Evolutionary conservation across 1,140 invertebrate genomes (phyloP).

Genomic region (Rhopalosiphum maidis): DNA sequence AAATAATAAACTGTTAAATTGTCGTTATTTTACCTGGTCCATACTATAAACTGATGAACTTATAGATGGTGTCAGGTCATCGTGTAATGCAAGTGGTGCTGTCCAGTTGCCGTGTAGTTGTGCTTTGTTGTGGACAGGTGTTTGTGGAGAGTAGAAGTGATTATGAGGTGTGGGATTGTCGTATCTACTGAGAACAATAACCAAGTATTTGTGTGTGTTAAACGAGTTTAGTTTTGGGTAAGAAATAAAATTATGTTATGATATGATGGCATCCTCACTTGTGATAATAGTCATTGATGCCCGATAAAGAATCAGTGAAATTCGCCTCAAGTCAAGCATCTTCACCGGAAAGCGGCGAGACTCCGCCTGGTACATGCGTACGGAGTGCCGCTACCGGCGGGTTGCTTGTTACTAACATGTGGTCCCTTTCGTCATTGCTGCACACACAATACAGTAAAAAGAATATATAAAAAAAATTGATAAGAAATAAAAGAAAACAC

Average conservation of each 20-base stretch:
- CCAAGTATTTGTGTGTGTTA: slow-evolving; percentile 35
- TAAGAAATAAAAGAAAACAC: slow-evolving; percentile 19
- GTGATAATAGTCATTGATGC: slow-evolving; percentile 56
- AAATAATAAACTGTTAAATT: not conserved
- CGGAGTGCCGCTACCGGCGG: slow-evolving; percentile 52
- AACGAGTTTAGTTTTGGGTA: not conserved
- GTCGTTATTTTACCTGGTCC: slow-evolving; percentile 48
- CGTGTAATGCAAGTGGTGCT: slow-evolving; percentile 58
- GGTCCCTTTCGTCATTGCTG: slow-evolving; percentile 55
- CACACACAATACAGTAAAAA: slow-evolving; percentile 45
- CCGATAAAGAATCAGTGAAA: slow-evolving; percentile 52
- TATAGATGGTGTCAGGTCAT: slow-evolving; percentile 59
- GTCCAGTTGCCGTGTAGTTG: slow-evolving; percentile 18
- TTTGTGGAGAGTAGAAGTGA: slow-evolving; percentile 44
- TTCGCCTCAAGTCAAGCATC: slow-evolving; percentile 57
- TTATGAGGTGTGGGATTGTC: slow-evolving; percentile 38
- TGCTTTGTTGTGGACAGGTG: slow-evolving; percentile 27
- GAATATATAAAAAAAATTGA: slow-evolving; percentile 6
- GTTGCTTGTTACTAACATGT: slow-evolving; percentile 49
- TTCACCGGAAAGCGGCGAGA: slow-evolving; percentile 50
- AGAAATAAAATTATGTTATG: slow-evolving; percentile 20
- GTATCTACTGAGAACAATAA: slow-evolving; percentile 46
- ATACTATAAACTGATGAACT: slow-evolving; percentile 58
- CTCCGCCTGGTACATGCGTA: slow-evolving; percentile 39
- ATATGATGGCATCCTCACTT: slow-evolving; percentile 43